Evolutionary conservation across 2,888 invertebrate species (phyloP).

Genomic region (Helobdella robusta): DNA sequence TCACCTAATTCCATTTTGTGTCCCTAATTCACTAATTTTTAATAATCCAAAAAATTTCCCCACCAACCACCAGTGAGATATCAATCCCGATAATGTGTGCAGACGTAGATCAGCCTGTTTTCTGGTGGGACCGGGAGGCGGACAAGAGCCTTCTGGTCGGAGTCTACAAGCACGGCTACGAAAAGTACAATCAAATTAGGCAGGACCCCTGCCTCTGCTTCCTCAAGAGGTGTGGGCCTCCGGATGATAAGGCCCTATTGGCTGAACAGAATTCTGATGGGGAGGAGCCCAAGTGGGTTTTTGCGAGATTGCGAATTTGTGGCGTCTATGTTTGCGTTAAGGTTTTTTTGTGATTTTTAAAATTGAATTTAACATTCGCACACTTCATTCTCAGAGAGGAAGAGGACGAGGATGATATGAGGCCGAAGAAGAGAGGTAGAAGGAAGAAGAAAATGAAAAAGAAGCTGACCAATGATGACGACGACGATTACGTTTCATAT

Average conservation of each 20-base stretch:
- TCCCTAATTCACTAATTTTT: neutral
- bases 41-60: neutral
- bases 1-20: neutral
- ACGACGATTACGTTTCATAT: slow-evolving; percentile 18
- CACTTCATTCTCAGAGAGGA: slow-evolving; percentile 8
- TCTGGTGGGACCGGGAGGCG: slow-evolving; percentile 82
- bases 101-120: slow-evolving; percentile 68
- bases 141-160: slow-evolving; percentile 94
- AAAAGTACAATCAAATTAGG: slow-evolving; percentile 78
- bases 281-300: slow-evolving; percentile 42
- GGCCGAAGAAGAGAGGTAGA: slow-evolving; percentile 23
- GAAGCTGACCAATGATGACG: slow-evolving; percentile 3
- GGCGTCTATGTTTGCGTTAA: neutral
- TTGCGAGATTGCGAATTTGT: neutral
- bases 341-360: neutral
- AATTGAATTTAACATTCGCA: neutral
- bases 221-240: slow-evolving; percentile 68
- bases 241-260: slow-evolving; percentile 52
- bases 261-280: slow-evolving; percentile 57
- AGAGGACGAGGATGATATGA: slow-evolving; percentile 20
- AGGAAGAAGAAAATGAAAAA: slow-evolving; percentile 27
- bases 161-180: slow-evolving; percentile 79
- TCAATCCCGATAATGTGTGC: slow-evolving; percentile 74
- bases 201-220: slow-evolving; percentile 84
- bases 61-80: slow-evolving; percentile 58